Conservation (phyloP, 2,797 vertebrate species). For the Channallabes apus region DNA sequence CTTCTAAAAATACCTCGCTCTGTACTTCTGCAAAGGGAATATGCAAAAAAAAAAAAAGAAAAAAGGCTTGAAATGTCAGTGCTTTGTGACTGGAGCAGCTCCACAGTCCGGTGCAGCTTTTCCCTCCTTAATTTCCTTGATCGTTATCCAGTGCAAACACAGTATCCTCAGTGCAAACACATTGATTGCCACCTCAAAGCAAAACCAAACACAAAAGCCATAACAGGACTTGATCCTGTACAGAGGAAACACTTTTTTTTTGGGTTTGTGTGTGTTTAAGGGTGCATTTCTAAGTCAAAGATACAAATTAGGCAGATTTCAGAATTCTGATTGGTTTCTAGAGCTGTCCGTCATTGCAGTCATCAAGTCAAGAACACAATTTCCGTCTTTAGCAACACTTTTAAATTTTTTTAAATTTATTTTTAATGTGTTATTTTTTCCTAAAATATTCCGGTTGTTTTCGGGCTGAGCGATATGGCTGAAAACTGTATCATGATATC, state of each 20-base stretch:
- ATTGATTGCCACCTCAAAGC: constrained; percentile 25
- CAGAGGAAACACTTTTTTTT: constrained; percentile 14
- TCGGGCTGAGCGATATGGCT: too few relatives aligned
- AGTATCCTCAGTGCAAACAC: constrained; percentile 18
- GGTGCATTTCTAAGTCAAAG: background rate
- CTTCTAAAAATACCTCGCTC: background rate
- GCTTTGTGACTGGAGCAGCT: background rate
- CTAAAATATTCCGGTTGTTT: too few relatives aligned
- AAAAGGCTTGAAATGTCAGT: background rate
- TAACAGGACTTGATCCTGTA: constrained; percentile 21
- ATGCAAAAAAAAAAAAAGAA: too few relatives aligned
- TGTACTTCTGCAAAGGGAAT: background rate
- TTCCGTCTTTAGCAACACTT: background rate
- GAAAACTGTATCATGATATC: too few relatives aligned
- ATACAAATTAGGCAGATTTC: background rate
- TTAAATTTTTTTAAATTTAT: too few relatives aligned
- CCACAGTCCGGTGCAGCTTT: background rate
- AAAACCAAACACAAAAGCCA: constrained; percentile 16
- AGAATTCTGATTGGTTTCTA: background rate
- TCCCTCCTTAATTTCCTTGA: constrained; percentile 37
- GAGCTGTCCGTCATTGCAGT: too few relatives aligned
- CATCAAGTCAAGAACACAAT: background rate
- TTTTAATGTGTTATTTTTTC: too few relatives aligned
- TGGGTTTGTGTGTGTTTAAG: background rate
- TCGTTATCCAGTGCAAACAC: constrained; percentile 21